phyloP scores from a whole-genome alignment of 2,888 invertebrate genomes.

The Thyatira batis region DNA sequence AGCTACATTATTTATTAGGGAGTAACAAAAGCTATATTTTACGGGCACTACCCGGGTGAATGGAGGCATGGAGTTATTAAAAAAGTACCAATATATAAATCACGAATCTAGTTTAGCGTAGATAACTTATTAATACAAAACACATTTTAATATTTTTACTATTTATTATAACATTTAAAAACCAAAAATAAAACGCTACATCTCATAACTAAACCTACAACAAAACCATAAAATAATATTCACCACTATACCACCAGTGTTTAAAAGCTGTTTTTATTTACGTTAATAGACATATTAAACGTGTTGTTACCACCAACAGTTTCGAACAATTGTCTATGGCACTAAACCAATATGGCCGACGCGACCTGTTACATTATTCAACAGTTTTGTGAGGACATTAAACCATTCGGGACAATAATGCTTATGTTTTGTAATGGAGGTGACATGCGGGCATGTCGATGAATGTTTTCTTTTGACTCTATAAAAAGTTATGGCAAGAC shows the following conservation, averaged over 20 bases:
- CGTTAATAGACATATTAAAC: neutral
- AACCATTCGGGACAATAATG: conserved; percentile 7
- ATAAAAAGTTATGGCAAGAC: too few relatives aligned
- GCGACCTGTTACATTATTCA: conserved; percentile 22
- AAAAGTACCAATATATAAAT: too few relatives aligned
- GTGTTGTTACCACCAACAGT: neutral
- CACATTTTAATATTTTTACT: too few relatives aligned
- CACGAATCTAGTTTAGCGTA: too few relatives aligned
- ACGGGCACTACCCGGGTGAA: too few relatives aligned
- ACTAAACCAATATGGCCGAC: conserved; percentile 3
- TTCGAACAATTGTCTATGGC: neutral
- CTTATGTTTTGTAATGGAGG: neutral
- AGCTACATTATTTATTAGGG: too few relatives aligned
- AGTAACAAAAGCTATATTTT: too few relatives aligned
- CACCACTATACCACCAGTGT: neutral
- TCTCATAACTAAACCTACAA: neutral
- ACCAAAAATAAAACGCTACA: conserved; percentile 6
- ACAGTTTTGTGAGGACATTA: conserved; percentile 15
- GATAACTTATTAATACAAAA: too few relatives aligned
- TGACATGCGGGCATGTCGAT: neutral
- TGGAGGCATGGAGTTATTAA: too few relatives aligned
- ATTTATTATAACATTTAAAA: too few relatives aligned
- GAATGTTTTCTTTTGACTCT: too few relatives aligned
- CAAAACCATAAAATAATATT: neutral
- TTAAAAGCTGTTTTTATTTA: neutral